Base-by-base conservation (phyloP, 1,140 invertebrate genomes). In the Alviniconcha marisindica region DNA sequence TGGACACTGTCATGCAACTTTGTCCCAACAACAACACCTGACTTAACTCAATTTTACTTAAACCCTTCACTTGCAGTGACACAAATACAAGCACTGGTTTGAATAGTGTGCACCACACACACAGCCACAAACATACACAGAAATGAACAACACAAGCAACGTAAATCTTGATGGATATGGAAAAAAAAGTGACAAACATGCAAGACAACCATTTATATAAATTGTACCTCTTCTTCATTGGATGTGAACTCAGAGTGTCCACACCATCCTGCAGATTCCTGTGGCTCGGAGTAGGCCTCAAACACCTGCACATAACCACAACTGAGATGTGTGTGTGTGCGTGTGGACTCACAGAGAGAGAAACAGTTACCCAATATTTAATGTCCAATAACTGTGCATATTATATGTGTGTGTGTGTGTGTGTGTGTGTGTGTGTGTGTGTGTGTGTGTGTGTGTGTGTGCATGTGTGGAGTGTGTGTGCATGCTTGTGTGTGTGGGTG, bases 251-350 rank as follows among this genome's bases (percentile, higher is more conserved):
- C 78, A 42, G 21, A 66, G 21, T 28, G 28, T 14, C 40, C 36
- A 15, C 21, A 24, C 33, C n/a, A 4, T 0, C 18, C 12, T 10
- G 14, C 60, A 24, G 56, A 40, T 24, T 69, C 56, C 28, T 69
- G 38, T 1, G 56, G 56, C 31, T 80, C 38, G 28, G 56, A 80
- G 31, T 66, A 80, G 4, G 51, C 60, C 40, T 69, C 78, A 66
- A 80, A 80, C 36, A 80, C 78, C 78, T 80, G 78, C 44, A 48
- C 44, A 48, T 18, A 48, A 48, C 44, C 5, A 48, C 5, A 48
- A 18, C 18, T 48, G n/a, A n/a, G n/a, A n/a, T 18, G 18, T 51
- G 48, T 18, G 48, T 51, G 48, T 18, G 18, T 51, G 18, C 18
- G 48, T 51, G 48, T n/a, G n/a, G n/a, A 7, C 24, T 28, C 24